Evolutionary conservation across 2,888 invertebrate species (phyloP).

Genomic region (Cecidostiba fungosa): DNA sequence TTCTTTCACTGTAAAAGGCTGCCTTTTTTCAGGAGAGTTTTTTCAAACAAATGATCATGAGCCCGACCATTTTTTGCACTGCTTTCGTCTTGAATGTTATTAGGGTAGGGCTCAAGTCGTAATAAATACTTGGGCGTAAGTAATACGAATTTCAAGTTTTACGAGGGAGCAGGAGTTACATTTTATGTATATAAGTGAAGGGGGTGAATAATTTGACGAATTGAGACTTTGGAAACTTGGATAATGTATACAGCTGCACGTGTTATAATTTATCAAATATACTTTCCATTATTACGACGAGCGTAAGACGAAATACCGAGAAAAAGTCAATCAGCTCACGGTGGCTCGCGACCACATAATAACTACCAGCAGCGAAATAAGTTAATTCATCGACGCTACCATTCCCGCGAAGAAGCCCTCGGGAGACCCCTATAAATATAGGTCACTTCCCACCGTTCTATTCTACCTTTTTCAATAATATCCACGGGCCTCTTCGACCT

Average conservation of each 20-base stretch:
- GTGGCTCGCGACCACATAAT: constrained; percentile 27
- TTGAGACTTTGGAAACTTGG: neutral
- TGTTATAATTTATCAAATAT: neutral
- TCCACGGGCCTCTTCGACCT: constrained; percentile 26
- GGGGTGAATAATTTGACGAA: constrained; percentile 37
- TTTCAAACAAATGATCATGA: constrained; percentile 59
- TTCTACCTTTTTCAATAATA: neutral
- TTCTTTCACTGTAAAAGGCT: neutral
- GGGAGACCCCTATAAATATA: constrained; percentile 29
- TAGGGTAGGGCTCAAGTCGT: constrained; percentile 15
- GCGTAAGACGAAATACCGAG: no score
- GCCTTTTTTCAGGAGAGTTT: constrained; percentile 29
- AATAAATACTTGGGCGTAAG: constrained; percentile 56
- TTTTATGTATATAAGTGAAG: neutral
- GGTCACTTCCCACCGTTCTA: constrained; percentile 17
- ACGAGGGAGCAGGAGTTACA: neutral
- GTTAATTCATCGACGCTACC: constrained; percentile 23
- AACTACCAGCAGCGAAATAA: constrained; percentile 44
- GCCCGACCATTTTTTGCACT: constrained; percentile 37
- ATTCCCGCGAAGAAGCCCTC: constrained; percentile 5
- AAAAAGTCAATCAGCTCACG: neutral
- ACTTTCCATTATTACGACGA: neutral
- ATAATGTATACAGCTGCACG: neutral
- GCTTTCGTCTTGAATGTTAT: no score
- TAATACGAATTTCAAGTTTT: constrained; percentile 55